Evolutionary conservation across 92 coral and sea anemone species (phyloP), one percentile per base, ranked within the genome.

Genomic region (Parazoanthus swiftii): DNA sequence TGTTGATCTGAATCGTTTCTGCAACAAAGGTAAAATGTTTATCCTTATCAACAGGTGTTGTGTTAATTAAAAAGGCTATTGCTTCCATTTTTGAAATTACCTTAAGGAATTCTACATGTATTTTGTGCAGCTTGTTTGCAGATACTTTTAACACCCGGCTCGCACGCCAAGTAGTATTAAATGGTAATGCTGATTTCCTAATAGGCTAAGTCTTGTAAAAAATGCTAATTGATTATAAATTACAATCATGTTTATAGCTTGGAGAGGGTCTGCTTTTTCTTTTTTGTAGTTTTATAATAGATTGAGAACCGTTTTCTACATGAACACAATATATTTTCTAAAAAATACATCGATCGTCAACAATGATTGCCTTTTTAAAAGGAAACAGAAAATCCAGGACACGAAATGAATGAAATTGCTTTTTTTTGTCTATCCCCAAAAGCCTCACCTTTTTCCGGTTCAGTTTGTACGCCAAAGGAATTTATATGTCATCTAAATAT

Each of bases 401-500:
- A 76, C 54, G 80, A 76, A 37, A 35, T 74, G 8, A 37, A 16
- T 74, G 20, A 18, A 58, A 58, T 0, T 23, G 23, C 66, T 20
- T 15, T 58, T 58, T 1, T 58, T 20, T 58, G 70, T 63, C 25
- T 14, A 3, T 74, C 77, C 9, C 21, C 20, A 11, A 39, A 39
- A 3, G 18, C 44, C 77, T 42, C 46, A 15, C 77, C n/a, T 74
- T 8, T 48, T 74, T 74, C 44, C 77, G 77, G 77, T 37, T 8
- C 33, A 29, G 33, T 16, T 39, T 25, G 79, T 44, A 51, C 33
- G 54, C 80, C 54, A 54, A 18, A 39, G 26, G 80, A 76, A 72
- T 72, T 76, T 6, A 76, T 16, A 37, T 37, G 51, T 76, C 80
- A 76, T 76, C 80, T 76, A 76, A 76, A 76, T 76, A 76, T 76